Evolutionary conservation across 2,113 vertebrate genomes (phyloP).

Genomic region (Ageneiosus marmoratus): DNA sequence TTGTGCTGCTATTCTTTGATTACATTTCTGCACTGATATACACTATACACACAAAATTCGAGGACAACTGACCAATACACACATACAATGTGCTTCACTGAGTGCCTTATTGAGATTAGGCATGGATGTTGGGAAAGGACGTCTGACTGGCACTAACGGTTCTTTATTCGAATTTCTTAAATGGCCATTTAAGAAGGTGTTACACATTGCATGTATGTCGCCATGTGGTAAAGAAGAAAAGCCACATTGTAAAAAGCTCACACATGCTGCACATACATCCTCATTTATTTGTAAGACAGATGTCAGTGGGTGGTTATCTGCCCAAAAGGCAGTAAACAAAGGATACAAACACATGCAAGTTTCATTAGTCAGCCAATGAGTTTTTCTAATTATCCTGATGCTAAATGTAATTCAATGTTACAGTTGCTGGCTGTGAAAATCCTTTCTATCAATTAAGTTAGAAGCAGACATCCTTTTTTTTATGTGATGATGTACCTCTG

Average conservation of each 20-base stretch:
- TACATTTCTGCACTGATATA: not conserved
- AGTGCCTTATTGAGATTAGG: not conserved
- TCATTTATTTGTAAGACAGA: not conserved
- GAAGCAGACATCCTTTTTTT: not conserved
- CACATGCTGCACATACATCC: not conserved
- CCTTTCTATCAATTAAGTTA: not conserved
- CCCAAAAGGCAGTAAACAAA: constrained; percentile 14
- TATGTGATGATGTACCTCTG: not conserved
- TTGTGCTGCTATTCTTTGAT: too few relatives aligned
- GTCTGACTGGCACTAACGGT: too few relatives aligned
- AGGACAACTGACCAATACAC: not conserved
- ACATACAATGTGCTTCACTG: too few relatives aligned
- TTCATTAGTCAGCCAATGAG: not conserved
- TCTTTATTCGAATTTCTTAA: not conserved
- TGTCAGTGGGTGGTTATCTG: constrained; percentile 26
- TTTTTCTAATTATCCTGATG: not conserved
- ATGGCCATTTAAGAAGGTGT: not conserved
- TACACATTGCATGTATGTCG: not conserved
- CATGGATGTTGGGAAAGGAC: not conserved
- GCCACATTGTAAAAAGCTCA: not conserved
- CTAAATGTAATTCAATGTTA: not conserved
- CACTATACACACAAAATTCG: not conserved
- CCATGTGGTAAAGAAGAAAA: constrained; percentile 1
- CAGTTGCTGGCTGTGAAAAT: not conserved
- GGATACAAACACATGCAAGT: not conserved